These are phyloP conservation scores for Synaphobranchus kaupii DNA, from an alignment of 2,797 vertebrate genomes.

Conservation along the genomic window DNA sequence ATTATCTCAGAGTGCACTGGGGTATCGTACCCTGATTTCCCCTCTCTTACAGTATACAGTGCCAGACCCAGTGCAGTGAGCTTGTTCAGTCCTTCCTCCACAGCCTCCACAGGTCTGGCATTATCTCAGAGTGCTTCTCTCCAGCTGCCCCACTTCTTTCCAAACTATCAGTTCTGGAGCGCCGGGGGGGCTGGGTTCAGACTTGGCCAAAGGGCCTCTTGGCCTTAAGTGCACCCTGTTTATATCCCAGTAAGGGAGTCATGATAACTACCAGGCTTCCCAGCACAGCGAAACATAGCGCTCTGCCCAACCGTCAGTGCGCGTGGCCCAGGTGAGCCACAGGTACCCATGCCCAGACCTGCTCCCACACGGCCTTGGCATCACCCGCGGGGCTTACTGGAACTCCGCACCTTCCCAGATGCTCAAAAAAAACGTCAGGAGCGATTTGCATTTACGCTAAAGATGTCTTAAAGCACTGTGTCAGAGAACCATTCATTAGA, in stretches of 20 bases:
- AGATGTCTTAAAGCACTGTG: conserved; percentile 5
- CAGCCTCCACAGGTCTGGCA: conserved; percentile 5
- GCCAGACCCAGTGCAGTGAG: background rate
- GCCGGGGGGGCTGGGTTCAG: conserved; percentile 21
- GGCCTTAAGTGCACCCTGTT: background rate
- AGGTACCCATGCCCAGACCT: conserved; percentile 18
- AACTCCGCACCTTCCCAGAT: background rate
- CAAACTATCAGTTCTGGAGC: conserved; percentile 17
- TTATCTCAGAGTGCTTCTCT: conserved; percentile 5
- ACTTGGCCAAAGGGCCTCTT: conserved; percentile 14
- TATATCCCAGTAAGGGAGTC: conserved; percentile 2
- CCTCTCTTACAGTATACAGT: background rate
- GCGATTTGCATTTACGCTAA: conserved; percentile 9
- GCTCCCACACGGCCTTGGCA: background rate
- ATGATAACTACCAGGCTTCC: background rate
- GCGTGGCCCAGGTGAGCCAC: conserved; percentile 5
- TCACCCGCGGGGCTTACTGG: background rate
- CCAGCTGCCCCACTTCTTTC: conserved; percentile 1
- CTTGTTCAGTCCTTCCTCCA: background rate
- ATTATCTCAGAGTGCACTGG: background rate
- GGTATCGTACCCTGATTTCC: background rate
- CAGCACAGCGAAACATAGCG: background rate
- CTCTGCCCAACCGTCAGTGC: background rate
- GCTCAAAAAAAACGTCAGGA: conserved; percentile 15
- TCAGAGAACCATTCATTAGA: conserved; percentile 33